These are phyloP conservation scores for Eretmochelys imbricata DNA, from an alignment of 2,113 vertebrate species.

Conservation along the genomic window DNA sequence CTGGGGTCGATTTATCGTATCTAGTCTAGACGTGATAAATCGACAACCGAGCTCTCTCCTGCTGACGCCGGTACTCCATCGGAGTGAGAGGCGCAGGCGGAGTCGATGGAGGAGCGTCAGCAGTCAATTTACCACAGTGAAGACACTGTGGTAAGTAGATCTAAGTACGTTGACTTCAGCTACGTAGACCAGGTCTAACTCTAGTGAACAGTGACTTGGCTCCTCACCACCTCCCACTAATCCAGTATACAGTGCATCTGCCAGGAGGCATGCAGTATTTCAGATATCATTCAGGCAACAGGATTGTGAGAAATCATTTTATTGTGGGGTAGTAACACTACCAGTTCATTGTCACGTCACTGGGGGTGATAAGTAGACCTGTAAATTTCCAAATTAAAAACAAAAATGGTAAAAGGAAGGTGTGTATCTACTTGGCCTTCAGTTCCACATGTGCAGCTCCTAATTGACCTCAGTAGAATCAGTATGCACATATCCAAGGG, in stretches of 20 bases:
- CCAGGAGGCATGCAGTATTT: fast-evolving
- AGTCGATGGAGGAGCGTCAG: too few species aligned
- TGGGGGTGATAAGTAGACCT: neutral
- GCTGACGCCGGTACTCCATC: too few species aligned
- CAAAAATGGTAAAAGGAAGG: neutral
- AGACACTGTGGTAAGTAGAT: too few species aligned
- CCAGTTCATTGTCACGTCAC: neutral
- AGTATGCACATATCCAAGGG: neutral
- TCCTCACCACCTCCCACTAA: neutral
- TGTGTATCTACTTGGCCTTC: neutral
- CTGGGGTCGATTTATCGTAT: too few species aligned
- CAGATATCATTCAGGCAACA: neutral
- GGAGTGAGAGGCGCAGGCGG: too few species aligned
- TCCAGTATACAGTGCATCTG: neutral
- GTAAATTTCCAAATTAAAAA: fast-evolving
- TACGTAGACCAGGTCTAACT: neutral
- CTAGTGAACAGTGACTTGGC: neutral
- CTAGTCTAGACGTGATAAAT: too few species aligned
- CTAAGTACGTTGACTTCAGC: too few species aligned
- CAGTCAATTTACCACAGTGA: too few species aligned
- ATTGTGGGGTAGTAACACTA: fast-evolving
- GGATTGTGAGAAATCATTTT: fast-evolving
- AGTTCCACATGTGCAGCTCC: fast-evolving
- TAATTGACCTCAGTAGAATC: fast-evolving
- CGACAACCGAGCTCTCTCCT: too few species aligned